Conservation (phyloP, 2,888 invertebrate species). For the Leucoptera coffeella region DNA sequence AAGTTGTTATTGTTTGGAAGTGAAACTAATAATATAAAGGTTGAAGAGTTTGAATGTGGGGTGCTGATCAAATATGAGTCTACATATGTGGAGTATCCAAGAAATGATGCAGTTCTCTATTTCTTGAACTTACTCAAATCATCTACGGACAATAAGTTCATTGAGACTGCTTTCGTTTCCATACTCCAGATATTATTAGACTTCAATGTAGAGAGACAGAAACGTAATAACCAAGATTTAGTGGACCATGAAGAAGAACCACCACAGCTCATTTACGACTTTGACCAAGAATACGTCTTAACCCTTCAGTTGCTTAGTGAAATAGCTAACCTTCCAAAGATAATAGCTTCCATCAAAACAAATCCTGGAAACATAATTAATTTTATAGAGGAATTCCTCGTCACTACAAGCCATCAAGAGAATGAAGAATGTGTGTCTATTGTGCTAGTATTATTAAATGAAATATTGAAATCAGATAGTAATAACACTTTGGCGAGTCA, state of each 20-base stretch:
- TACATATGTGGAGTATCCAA: slow-evolving; percentile 10
- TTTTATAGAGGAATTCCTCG: slow-evolving; percentile 40
- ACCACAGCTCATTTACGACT: slow-evolving; percentile 14
- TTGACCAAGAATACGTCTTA: slow-evolving; percentile 28
- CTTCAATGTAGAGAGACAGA: slow-evolving; percentile 14
- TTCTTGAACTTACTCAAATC: slow-evolving; percentile 21
- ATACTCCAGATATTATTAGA: slow-evolving; percentile 20
- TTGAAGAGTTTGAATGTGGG: slow-evolving; percentile 14
- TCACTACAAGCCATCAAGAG: slow-evolving; percentile 11
- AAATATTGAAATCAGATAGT: slow-evolving; percentile 22
- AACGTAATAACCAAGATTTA: slow-evolving; percentile 16
- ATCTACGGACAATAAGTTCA: slow-evolving; percentile 12
- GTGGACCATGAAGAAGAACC: slow-evolving; percentile 26
- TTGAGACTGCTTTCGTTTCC: slow-evolving; percentile 19
- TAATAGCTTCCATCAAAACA: slow-evolving; percentile 28
- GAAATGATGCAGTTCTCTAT: slow-evolving; percentile 17
- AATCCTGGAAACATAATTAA: slow-evolving; percentile 33
- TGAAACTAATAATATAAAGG: slow-evolving; percentile 7
- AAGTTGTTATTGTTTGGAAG: slow-evolving; percentile 19
- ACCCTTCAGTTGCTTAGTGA: slow-evolving; percentile 45
- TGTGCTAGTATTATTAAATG: slow-evolving; percentile 32
- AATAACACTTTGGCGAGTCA: slow-evolving; percentile 11
- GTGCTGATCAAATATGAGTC: neutral
- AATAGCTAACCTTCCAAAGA: slow-evolving; percentile 33
- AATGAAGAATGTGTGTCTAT: slow-evolving; percentile 33